Percentiles rank a stretch among this genome's conserved stretches.
phyloP scores from a whole-genome alignment of 2,888 invertebrate genomes.

The Pseudococcus jackbeardsleyi region DNA sequence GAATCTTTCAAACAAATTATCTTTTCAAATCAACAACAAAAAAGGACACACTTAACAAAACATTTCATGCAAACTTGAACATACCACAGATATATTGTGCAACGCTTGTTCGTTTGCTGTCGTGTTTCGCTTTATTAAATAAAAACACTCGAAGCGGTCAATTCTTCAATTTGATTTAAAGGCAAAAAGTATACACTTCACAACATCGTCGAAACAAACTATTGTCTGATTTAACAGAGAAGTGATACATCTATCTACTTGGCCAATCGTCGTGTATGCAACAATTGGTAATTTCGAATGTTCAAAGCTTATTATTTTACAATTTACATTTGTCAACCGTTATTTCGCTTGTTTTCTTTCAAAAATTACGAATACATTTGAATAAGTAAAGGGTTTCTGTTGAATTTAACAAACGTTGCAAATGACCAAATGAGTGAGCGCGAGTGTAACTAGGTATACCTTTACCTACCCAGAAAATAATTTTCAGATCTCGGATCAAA shows the following conservation, averaged over 20 bases:
- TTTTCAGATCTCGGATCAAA: too few relatives aligned
- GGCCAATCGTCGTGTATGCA: background rate
- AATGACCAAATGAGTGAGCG: background rate
- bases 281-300: slow-evolving; percentile 11
- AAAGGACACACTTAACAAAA: background rate
- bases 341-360: slow-evolving; percentile 9
- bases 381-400: background rate
- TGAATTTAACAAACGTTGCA: background rate
- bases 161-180: slow-evolving; percentile 5
- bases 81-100: background rate
- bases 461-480: too few relatives aligned
- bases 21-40: background rate
- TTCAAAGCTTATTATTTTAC: background rate
- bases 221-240: slow-evolving; percentile 10
- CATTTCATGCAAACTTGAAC: slow-evolving; percentile 31
- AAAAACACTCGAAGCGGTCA: slow-evolving; percentile 38
- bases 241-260: background rate
- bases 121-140: slow-evolving; percentile 25
- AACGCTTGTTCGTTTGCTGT: slow-evolving; percentile 8
- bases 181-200: background rate
- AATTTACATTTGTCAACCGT: background rate
- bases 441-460: background rate
- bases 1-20: background rate
- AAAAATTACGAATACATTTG: background rate
- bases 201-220: slow-evolving; percentile 14